Percentiles rank a stretch among this genome's conserved stretches.
phyloP scores from a whole-genome alignment of 2,113 vertebrate genomes.

The Tylochromis polylepis region DNA sequence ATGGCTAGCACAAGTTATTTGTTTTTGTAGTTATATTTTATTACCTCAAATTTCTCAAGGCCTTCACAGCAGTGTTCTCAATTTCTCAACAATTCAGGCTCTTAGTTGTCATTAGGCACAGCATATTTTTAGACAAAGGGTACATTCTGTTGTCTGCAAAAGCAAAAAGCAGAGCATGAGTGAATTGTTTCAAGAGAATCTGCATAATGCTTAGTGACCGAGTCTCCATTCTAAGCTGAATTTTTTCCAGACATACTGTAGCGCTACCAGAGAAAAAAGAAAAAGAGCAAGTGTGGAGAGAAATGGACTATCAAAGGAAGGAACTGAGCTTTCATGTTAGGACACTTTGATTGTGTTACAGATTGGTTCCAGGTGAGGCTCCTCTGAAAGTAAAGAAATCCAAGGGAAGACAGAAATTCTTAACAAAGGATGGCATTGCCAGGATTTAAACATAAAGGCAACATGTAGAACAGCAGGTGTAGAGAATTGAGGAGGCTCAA shows the following conservation, averaged over 20 bases:
- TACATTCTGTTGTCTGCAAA: constrained; percentile 39
- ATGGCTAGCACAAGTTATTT: neutral
- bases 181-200: constrained; percentile 51
- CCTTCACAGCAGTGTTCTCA: constrained; percentile 6
- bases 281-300: constrained; percentile 46
- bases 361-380: constrained; percentile 80
- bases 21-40: neutral
- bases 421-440: constrained; percentile 37
- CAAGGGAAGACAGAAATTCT: constrained; percentile 34
- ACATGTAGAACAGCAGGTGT: constrained; percentile 53
- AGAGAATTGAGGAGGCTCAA: constrained; percentile 30
- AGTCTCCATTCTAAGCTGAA: constrained; percentile 48
- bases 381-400: constrained; percentile 25
- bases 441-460: constrained; percentile 39
- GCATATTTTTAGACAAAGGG: constrained; percentile 38
- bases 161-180: constrained; percentile 38
- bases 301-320: constrained; percentile 70
- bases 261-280: constrained; percentile 34
- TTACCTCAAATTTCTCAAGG: constrained; percentile 4
- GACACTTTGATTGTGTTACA: constrained; percentile 73
- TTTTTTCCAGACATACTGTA: constrained; percentile 52
- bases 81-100: constrained; percentile 10
- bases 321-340: constrained; percentile 72
- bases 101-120: constrained; percentile 12
- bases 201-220: constrained; percentile 60